Evolutionary conservation across 92 coral and sea anemone species (phyloP).

Genomic region (Siderastrea siderea): DNA sequence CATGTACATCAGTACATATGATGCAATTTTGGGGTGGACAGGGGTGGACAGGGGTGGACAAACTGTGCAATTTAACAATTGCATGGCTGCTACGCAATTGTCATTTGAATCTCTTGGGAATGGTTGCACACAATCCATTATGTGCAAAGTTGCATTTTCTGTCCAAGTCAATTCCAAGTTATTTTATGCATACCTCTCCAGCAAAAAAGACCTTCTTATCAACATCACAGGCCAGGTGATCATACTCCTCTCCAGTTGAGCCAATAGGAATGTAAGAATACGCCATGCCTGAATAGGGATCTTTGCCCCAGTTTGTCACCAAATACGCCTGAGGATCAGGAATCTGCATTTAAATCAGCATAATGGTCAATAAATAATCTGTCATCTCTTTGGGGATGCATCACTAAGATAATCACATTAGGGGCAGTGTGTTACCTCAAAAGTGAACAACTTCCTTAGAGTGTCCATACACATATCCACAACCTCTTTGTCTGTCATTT

Average conservation of each 20-base stretch:
- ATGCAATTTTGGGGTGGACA: too few species aligned
- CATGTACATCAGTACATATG: too few species aligned
- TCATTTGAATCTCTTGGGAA: too few species aligned
- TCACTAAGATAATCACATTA: too few species aligned
- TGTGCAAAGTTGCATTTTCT: neutral
- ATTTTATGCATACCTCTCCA: constrained; percentile 83
- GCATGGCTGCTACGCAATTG: too few species aligned
- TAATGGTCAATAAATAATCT: neutral
- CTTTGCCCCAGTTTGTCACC: constrained; percentile 95
- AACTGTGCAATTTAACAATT: too few species aligned
- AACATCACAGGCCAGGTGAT: constrained; percentile 77
- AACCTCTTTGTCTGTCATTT: constrained; percentile 83
- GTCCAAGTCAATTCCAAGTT: too few species aligned
- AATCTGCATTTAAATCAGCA: constrained; percentile 41
- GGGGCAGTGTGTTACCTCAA: constrained; percentile 57
- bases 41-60: too few species aligned
- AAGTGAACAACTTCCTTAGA: constrained; percentile 83
- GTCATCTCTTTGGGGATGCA: neutral
- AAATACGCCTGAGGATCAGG: constrained; percentile 87
- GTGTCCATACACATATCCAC: constrained; percentile 75
- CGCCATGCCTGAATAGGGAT: constrained; percentile 92
- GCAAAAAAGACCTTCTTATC: constrained; percentile 89
- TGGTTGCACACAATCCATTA: neutral
- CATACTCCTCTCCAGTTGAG: constrained; percentile 91
- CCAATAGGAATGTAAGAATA: constrained; percentile 95